Evolutionary conservation across 2,888 invertebrate genomes (phyloP).

Genomic region (Hemithea aestivaria): DNA sequence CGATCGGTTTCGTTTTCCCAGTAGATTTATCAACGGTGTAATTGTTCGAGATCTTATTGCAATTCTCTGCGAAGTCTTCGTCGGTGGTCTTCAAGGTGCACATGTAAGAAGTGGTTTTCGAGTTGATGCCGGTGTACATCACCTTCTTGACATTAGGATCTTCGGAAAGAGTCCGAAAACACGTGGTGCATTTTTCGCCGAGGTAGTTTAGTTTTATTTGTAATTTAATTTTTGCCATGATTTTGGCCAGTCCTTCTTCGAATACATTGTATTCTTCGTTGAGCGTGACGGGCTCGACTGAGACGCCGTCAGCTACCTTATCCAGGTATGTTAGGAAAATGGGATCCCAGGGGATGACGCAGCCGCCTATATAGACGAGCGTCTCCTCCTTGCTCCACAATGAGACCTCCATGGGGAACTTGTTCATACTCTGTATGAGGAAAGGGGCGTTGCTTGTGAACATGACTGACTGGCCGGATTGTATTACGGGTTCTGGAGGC

Average conservation of each 20-base stretch:
- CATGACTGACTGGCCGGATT: conserved; percentile 66
- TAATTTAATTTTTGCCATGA: conserved; percentile 62
- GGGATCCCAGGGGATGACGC: conserved; percentile 60
- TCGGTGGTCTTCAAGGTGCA: conserved; percentile 69
- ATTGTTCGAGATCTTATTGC: conserved; percentile 54
- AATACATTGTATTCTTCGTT: conserved; percentile 68
- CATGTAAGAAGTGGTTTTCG: conserved; percentile 65
- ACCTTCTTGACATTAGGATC: conserved; percentile 58
- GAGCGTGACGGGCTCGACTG: conserved; percentile 45
- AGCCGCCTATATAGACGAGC: conserved; percentile 54
- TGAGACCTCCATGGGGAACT: conserved; percentile 55
- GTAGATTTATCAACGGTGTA: conserved; percentile 48
- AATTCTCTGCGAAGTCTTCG: conserved; percentile 54
- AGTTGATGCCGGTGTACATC: conserved; percentile 67
- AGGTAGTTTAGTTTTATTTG: conserved; percentile 61
- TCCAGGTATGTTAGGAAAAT: conserved; percentile 50
- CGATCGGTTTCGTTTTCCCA: conserved; percentile 35
- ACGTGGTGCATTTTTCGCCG: conserved; percentile 56
- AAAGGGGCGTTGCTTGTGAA: conserved; percentile 63
- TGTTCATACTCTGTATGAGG: conserved; percentile 60
- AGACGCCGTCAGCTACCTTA: conserved; percentile 41
- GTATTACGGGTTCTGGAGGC: conserved; percentile 63
- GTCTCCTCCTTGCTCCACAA: conserved; percentile 68
- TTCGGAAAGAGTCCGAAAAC: conserved; percentile 66
- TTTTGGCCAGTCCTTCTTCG: conserved; percentile 61